Conservation (phyloP, 2,113 vertebrate species). For the Phoxinus phoxinus region DNA sequence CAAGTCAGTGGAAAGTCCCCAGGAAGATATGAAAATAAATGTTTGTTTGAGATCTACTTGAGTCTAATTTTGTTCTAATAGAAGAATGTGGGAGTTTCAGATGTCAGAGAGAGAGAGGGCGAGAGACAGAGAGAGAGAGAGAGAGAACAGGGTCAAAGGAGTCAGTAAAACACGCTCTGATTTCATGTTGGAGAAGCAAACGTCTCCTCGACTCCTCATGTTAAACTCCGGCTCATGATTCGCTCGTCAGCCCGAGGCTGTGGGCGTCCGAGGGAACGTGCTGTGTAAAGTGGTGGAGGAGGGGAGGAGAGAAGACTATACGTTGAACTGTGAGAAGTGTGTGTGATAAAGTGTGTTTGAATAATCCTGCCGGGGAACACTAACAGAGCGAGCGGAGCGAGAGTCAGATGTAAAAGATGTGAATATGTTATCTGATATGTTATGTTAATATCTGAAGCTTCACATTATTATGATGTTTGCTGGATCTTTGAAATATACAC, state of each 20-base stretch:
- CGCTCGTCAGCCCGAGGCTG: not conserved
- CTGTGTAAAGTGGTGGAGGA: not conserved
- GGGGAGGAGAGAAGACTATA: not conserved
- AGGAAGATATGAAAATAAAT: not conserved
- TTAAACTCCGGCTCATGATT: not conserved
- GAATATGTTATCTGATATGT: too few species aligned
- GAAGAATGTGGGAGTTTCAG: not conserved
- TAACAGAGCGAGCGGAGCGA: too few species aligned
- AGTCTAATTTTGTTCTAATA: not conserved
- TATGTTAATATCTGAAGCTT: too few species aligned
- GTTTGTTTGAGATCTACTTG: not conserved
- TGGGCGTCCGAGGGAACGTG: not conserved
- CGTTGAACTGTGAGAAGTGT: not conserved
- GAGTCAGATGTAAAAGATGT: too few species aligned
- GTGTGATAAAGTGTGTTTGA: not conserved
- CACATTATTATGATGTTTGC: too few species aligned
- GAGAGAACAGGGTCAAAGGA: not conserved
- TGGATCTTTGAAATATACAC: too few species aligned
- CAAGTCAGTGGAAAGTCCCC: not conserved
- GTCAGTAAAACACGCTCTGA: not conserved
- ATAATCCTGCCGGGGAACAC: not conserved
- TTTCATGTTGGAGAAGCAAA: not conserved
- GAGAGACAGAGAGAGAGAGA: too few species aligned
- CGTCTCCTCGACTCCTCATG: not conserved
- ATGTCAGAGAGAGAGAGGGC: not conserved